Evolutionary conservation across 2,888 invertebrate species (phyloP).

Genomic region (Drosophila cyrtoloma): DNA sequence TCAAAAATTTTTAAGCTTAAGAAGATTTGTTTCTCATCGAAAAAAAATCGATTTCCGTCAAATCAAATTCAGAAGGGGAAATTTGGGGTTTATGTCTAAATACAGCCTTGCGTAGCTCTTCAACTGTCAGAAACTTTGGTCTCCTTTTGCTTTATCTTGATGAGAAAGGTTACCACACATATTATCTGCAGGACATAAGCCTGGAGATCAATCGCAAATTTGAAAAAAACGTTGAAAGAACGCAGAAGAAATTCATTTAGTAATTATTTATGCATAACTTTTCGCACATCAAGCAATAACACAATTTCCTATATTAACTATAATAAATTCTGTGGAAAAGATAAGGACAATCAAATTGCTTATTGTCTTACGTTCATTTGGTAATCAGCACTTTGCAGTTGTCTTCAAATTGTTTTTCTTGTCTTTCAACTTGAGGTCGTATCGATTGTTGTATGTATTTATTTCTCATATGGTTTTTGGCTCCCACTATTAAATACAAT

Average conservation of each 20-base stretch:
- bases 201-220: not conserved
- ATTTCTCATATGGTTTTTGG: constrained; percentile 18
- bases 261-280: not conserved
- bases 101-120: not conserved
- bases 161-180: not conserved
- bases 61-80: not conserved
- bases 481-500: constrained; percentile 34
- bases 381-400: constrained; percentile 48
- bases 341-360: not conserved
- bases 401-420: constrained; percentile 40
- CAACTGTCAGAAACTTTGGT: not conserved
- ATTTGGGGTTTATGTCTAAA: not conserved
- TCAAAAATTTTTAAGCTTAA: fast-evolving
- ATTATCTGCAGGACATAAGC: not conserved
- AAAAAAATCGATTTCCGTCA: not conserved
- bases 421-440: constrained; percentile 40
- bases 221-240: not conserved
- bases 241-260: not conserved
- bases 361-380: constrained; percentile 3
- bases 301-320: not conserved
- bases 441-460: constrained; percentile 51
- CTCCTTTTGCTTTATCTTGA: not conserved
- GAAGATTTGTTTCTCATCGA: not conserved
- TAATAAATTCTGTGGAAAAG: not conserved
- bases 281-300: not conserved